Conservation (phyloP, 2,113 vertebrate genomes). For the Cyphomyrus discorhynchus region DNA sequence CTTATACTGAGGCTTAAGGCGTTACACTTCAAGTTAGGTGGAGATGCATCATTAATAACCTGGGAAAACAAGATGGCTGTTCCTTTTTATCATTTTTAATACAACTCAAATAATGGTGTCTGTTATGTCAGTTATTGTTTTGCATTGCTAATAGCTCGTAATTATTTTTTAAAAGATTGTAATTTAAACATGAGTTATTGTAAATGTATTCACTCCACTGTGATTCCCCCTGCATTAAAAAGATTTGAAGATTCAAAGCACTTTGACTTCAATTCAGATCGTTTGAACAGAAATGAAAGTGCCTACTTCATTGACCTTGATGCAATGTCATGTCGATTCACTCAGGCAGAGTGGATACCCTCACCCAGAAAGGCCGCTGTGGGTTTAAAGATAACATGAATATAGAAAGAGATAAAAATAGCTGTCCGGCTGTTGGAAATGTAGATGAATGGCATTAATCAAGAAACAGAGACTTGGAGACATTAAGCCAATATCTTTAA, state of each 20-base stretch:
- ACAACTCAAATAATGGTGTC: background rate
- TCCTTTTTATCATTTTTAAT: background rate
- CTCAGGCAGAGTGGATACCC: background rate
- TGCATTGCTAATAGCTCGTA: background rate
- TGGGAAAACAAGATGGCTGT: background rate
- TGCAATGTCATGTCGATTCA: background rate
- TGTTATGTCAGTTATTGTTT: background rate
- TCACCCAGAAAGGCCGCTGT: background rate
- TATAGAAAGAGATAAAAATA: slow-evolving; percentile 20
- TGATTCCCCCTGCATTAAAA: no score
- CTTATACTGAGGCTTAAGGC: background rate
- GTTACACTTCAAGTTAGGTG: background rate
- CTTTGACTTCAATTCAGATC: background rate
- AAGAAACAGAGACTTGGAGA: slow-evolving; percentile 53
- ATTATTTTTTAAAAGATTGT: background rate
- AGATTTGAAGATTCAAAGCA: background rate
- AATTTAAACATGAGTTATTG: background rate
- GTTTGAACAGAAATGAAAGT: background rate
- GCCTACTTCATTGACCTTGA: background rate
- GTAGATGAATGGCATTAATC: slow-evolving; percentile 63
- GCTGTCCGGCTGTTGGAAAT: slow-evolving; percentile 50
- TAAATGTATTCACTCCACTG: background rate
- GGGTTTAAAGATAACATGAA: slow-evolving; percentile 14
- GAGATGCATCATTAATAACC: background rate
- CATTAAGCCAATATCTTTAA: slow-evolving; percentile 63